These are phyloP conservation scores for Meloidogyne chitwoodi DNA, from an alignment of 1,140 invertebrate species.

Conservation along the genomic window DNA sequence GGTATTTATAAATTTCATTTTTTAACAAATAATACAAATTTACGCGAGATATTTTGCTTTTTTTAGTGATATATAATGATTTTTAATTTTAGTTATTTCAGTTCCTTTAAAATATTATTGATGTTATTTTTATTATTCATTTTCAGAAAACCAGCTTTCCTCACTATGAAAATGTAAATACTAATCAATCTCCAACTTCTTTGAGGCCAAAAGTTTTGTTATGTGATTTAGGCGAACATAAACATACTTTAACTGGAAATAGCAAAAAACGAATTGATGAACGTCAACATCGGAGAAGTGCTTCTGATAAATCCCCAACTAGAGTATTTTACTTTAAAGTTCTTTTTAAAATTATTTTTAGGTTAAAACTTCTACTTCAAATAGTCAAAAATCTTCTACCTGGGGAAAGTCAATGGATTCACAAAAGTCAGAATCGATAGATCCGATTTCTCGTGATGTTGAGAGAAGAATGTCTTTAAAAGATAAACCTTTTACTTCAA, in stretches of 20 bases:
- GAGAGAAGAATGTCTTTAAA: constrained; percentile 50
- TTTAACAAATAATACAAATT: no score
- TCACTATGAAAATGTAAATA: neutral
- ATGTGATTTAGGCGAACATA: neutral
- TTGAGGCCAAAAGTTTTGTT: neutral
- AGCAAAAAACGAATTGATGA: neutral
- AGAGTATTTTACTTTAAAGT: neutral
- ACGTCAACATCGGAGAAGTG: neutral
- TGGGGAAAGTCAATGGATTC: constrained; percentile 1
- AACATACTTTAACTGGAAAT: neutral
- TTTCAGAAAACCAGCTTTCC: neutral
- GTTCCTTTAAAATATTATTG: neutral
- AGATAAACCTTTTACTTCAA: constrained; percentile 28
- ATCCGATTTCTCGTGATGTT: constrained; percentile 52
- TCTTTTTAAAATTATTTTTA: neutral
- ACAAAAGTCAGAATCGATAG: constrained; percentile 37
- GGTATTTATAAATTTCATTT: neutral
- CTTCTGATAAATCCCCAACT: constrained; percentile 11
- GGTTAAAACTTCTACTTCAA: neutral
- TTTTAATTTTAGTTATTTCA: no score
- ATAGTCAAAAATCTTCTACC: constrained; percentile 11
- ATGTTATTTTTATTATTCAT: neutral
- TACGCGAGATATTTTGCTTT: no score
- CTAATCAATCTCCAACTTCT: neutral
- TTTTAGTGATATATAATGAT: no score